Evolutionary conservation across 2,797 vertebrate genomes (phyloP).

Genomic region (Sebastes kiyomatsui): DNA sequence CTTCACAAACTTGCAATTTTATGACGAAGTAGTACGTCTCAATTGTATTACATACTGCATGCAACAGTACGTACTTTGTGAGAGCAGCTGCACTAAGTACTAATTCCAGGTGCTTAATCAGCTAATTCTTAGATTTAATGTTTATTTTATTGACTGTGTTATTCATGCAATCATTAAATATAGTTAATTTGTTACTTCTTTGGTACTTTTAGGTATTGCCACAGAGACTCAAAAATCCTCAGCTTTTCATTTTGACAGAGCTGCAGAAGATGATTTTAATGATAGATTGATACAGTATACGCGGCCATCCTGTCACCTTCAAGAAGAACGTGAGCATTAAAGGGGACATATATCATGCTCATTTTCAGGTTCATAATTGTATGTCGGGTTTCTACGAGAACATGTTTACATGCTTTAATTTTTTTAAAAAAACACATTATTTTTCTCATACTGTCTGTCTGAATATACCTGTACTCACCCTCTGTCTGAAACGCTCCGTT

Average conservation of each 20-base stretch:
- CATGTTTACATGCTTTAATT: neutral
- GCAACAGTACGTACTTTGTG: too few species aligned
- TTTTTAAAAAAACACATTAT: neutral
- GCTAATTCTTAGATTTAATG: neutral
- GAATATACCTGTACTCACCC: neutral
- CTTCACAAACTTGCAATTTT: neutral
- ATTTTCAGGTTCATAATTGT: neutral
- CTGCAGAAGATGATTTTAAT: too few species aligned
- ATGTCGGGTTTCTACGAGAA: neutral
- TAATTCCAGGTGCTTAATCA: too few species aligned
- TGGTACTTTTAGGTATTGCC: neutral
- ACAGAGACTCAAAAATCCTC: neutral
- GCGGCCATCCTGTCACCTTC: neutral
- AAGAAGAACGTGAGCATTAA: neutral
- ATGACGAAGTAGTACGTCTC: too few species aligned
- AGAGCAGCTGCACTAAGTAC: fast-evolving
- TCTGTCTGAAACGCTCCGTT: neutral
- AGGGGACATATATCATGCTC: neutral
- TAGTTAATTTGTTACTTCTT: neutral
- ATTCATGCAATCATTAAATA: neutral
- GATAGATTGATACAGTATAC: neutral
- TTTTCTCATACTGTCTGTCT: neutral
- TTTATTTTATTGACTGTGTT: neutral
- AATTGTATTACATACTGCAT: too few species aligned
- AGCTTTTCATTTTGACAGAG: neutral